Conservation (phyloP, 1,140 invertebrate species). For the Drosophila elegans region DNA sequence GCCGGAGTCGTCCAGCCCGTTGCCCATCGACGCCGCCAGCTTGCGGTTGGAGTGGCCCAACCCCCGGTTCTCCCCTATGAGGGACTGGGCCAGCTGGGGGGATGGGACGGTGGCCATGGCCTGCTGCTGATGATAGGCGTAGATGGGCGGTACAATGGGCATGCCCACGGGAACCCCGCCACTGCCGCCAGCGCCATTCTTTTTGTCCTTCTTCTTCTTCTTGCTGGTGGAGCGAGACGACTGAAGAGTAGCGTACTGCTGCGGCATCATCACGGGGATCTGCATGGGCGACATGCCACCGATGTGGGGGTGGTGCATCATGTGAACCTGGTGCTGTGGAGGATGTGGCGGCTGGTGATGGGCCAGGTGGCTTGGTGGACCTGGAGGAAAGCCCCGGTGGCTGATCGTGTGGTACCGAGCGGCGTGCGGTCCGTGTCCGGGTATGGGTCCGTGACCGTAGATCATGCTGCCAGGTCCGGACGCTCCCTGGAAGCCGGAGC, state of each 20-base stretch:
- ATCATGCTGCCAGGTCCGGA: constrained; percentile 61
- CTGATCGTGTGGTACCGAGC: constrained; percentile 82
- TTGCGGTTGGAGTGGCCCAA: constrained; percentile 85
- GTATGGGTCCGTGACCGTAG: constrained; percentile 64
- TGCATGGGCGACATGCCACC: constrained; percentile 65
- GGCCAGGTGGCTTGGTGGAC: constrained; percentile 23
- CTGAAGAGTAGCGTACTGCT: constrained; percentile 83
- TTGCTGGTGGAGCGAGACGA: constrained; percentile 85
- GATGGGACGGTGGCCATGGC: constrained; percentile 58
- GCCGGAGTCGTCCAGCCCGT: constrained; percentile 86
- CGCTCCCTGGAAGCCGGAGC: constrained; percentile 54
- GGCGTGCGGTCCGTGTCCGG: constrained; percentile 50
- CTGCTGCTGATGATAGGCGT: constrained; percentile 75
- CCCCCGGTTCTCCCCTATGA: constrained; percentile 72
- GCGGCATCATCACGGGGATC: constrained; percentile 77
- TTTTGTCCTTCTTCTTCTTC: constrained; percentile 87
- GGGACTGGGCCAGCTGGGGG: constrained; percentile 67
- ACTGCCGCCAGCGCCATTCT: constrained; percentile 71
- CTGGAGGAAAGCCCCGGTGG: constrained; percentile 73
- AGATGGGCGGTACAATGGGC: constrained; percentile 81
- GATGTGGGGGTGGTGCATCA: constrained; percentile 66
- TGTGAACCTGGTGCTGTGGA: constrained; percentile 52
- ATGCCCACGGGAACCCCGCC: constrained; percentile 83
- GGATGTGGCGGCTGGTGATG: constrained; percentile 48
- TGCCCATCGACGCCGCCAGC: constrained; percentile 86